Evolutionary conservation across 2,113 vertebrate species (phyloP).

Genomic region (Zosterops japonicus): DNA sequence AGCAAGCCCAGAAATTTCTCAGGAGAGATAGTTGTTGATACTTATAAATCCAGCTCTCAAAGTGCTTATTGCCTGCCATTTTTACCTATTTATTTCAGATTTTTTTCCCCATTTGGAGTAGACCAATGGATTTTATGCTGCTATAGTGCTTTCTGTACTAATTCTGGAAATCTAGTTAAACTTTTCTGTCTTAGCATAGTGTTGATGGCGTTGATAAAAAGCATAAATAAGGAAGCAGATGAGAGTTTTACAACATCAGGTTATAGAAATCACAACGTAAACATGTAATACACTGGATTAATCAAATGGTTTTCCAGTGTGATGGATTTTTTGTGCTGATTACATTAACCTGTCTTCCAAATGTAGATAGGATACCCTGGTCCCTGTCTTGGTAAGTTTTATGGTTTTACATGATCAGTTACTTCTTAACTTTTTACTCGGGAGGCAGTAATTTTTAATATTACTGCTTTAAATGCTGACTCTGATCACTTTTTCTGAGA

Average conservation of each 20-base stretch:
- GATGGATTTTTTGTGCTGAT: neutral
- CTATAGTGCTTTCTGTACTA: neutral
- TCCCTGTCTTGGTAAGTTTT: neutral
- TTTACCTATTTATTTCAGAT: neutral
- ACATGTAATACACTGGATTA: neutral
- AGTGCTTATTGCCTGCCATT: neutral
- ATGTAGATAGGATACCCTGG: neutral
- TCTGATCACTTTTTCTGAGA: neutral
- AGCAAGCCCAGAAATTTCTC: neutral
- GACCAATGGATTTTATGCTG: neutral
- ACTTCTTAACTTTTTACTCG: neutral
- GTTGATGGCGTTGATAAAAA: neutral
- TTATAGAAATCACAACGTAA: neutral
- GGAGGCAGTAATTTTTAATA: neutral
- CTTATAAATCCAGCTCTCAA: neutral
- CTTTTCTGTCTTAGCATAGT: neutral
- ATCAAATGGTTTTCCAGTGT: neutral
- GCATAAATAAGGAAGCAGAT: neutral
- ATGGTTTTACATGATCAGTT: neutral
- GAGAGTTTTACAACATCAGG: neutral
- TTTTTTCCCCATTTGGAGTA: neutral
- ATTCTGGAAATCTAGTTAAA: neutral
- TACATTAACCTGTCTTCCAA: neutral
- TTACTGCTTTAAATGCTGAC: neutral
- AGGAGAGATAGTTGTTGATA: rapidly evolving